phyloP scores from a whole-genome alignment of 1,140 invertebrate genomes.

The Eupristina koningsbergeri region DNA sequence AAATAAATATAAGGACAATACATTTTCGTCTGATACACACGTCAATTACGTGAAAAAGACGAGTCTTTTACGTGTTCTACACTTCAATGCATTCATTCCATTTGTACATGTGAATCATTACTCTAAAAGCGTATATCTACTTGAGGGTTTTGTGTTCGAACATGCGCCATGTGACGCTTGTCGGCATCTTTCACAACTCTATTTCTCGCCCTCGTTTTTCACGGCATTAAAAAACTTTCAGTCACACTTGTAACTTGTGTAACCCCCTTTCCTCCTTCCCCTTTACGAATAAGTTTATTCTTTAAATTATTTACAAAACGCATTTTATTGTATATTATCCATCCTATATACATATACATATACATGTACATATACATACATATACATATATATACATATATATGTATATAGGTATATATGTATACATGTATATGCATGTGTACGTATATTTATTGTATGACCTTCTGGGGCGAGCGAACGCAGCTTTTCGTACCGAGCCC shows the following conservation, averaged over 20 bases:
- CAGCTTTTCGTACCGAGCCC: neutral
- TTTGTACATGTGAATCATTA: neutral
- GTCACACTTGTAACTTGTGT: neutral
- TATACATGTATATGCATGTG: no score
- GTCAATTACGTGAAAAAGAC: neutral
- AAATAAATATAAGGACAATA: no score
- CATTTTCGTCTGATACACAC: neutral
- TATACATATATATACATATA: no score
- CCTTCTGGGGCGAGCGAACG: neutral
- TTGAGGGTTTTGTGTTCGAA: neutral
- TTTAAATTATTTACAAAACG: neutral
- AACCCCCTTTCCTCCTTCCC: no score
- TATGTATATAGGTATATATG: no score
- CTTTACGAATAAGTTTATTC: neutral
- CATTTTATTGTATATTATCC: no score
- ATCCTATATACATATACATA: no score
- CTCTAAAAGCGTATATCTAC: constrained; percentile 1
- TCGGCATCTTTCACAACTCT: neutral
- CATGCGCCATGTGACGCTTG: neutral
- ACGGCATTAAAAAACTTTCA: constrained; percentile 17
- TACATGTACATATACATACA: no score
- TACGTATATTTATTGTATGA: constrained; percentile 12
- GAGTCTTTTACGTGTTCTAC: neutral
- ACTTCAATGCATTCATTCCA: neutral
- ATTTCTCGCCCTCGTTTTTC: neutral